Evolutionary conservation across 2,113 vertebrate genomes (phyloP), one percentile per base, ranked within the genome.

Genomic region (Colaptes auratus): DNA sequence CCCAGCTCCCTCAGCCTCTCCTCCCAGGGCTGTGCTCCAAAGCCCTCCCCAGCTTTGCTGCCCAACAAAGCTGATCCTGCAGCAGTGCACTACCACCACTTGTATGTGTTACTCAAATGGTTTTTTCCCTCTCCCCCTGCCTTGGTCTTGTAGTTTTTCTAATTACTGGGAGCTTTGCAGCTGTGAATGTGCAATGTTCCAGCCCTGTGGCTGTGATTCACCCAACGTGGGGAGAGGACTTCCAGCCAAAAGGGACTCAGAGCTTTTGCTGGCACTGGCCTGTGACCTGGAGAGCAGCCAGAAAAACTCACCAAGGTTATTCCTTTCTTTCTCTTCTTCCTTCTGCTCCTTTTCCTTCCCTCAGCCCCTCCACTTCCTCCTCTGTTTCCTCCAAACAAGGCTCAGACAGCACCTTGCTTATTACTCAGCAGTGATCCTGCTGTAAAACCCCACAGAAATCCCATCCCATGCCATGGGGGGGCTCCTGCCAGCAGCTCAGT

Each of bases 301-400:
- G 88, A 65, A 93, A 94, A 91, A 23, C 93, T 94, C 96, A 95
- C 83, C 94, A 96, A 96, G 94, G 90, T 97, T 35, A 70, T 89
- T 95, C 64, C 74, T 80, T 71, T 50, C 82, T 66, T 81, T 50
- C 80, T 50, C 39, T 69, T 82, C 85, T 48, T 88, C 63, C 75
- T 60, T 39, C 35, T 58, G 33, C 46, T 76, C 56, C 65, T 77
- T 82, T 48, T 52, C 64, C 31, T 84, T 65, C 71, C 53, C 30
- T 61, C 65, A 25, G 67, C 28, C 73, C 42, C 66, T 65, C 67
- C 21, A 0, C 30, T 73, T 75, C 88, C 85, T 78, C 88, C 53
- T 17, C 44, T 46, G n/a, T 71, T 76, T 18, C 70, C 61, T 94
- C 77, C 63, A 25, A 72, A 27, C 48, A 53, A 90, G 89, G 30